These are phyloP conservation scores for Anseranas semipalmata DNA, from an alignment of 2,113 vertebrate genomes.

Conservation along the genomic window DNA sequence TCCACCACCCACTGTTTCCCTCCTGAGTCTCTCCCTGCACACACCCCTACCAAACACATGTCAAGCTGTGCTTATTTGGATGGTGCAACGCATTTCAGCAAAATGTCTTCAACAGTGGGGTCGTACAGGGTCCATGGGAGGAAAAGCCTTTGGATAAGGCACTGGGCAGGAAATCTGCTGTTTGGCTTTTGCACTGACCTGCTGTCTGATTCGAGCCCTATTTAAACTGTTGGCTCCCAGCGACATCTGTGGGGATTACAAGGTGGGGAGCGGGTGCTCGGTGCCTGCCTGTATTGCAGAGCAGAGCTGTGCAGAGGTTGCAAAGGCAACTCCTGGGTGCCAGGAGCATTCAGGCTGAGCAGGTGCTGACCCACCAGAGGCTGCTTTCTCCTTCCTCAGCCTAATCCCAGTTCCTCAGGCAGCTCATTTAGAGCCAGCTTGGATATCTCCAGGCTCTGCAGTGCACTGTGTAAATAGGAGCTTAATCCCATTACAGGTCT, in stretches of 20 bases:
- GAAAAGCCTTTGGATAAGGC: neutral
- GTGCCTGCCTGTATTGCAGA: rapidly evolving
- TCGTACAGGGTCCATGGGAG: rapidly evolving
- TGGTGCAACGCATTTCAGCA: neutral
- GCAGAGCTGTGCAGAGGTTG: neutral
- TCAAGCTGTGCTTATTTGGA: neutral
- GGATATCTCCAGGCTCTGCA: neutral
- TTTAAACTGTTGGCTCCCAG: neutral
- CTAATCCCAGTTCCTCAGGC: neutral
- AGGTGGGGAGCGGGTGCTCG: rapidly evolving
- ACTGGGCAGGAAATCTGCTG: conserved; percentile 39
- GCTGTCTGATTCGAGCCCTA: neutral
- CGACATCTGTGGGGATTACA: rapidly evolving
- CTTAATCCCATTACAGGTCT: neutral
- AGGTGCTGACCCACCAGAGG: neutral
- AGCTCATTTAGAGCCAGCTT: neutral
- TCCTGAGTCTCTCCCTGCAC: neutral
- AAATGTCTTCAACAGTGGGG: neutral
- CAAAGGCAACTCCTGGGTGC: too few relatives aligned
- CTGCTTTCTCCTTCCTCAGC: neutral
- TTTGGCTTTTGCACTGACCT: neutral
- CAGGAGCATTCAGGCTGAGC: neutral
- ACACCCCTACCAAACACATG: neutral
- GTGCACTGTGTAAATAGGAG: neutral
- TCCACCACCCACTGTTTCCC: neutral